Base-by-base conservation (phyloP, 2,797 vertebrate species). In the Acrocephalus scirpaceus region DNA sequence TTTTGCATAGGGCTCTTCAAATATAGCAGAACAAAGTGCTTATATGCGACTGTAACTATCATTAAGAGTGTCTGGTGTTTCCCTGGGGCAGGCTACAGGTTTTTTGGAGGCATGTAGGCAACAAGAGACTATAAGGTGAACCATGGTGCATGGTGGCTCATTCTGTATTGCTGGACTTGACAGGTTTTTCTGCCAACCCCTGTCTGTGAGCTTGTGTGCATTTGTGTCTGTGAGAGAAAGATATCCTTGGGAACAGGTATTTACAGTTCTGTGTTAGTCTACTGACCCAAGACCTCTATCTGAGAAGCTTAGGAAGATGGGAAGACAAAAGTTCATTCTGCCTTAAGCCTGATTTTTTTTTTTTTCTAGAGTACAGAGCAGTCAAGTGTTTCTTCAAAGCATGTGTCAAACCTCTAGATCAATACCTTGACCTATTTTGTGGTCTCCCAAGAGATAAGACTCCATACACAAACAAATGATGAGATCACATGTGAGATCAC, bases 361-460 rank as follows among this genome's bases (percentile, higher is more conserved):
- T 51, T 86, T 82, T 73, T 30, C 3, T 20, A 60, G 26, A 48
- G 36, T 70, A 16, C 13, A 61, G 53, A 34, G 50, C 60, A 87
- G 30, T 60, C 27, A 73, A 88, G n/a, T 47, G 32, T 64, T 94
- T 94, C 85, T 96, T 74, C 54, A 87, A 94, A 77, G 76, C 85
- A n/a, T 30, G 15, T 87, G 86, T 36, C 48, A 26, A 79, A 88
- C 67, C 72, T 71, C 57, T 54, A 56, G 89, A 87, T 93, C 90
- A 88, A 97, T 94, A 94, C 76, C 79, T 88, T 88, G 93, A 95
- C 97, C 85, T 97, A 76, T 95, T 95, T 96, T 78, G n/a, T 77
- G 90, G 86, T 97, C 88, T 96, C 38, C 70, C 83, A 26, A 88
- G 78, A 96, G 95, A 96, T 96, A 53, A 91, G 71, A 86, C 34